These are phyloP conservation scores for Phortica magna DNA, from an alignment of 2,888 invertebrate genomes.

Conservation along the genomic window DNA sequence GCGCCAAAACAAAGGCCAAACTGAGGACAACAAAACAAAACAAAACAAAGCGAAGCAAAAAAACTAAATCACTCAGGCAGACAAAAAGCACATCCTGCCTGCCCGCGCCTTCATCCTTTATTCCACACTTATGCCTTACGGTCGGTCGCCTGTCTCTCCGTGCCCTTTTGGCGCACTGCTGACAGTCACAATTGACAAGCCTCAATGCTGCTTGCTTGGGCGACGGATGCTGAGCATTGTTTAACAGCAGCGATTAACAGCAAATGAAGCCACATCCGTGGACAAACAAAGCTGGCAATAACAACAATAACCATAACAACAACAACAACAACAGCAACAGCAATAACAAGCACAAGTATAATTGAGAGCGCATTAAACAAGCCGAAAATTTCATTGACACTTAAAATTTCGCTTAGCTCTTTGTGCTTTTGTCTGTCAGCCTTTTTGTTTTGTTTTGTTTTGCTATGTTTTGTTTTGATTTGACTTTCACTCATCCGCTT, in stretches of 20 bases:
- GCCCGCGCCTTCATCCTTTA: slow-evolving; percentile 16
- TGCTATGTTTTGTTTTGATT: background rate
- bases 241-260: slow-evolving; percentile 43
- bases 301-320: slow-evolving; percentile 7
- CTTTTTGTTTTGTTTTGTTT: background rate
- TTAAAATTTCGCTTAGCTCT: background rate
- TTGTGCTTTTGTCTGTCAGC: background rate
- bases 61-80: background rate
- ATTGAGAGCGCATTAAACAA: slow-evolving; percentile 2
- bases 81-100: background rate
- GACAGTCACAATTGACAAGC: background rate
- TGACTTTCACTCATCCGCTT: too few relatives aligned
- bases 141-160: too few relatives aligned
- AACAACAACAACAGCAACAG: slow-evolving; percentile 13
- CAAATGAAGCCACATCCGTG: slow-evolving; percentile 32
- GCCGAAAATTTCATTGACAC: slow-evolving; percentile 43
- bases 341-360: too few relatives aligned
- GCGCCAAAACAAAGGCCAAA: slow-evolving; percentile 22
- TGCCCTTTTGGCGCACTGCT: too few relatives aligned
- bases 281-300: slow-evolving; percentile 17
- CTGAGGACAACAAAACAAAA: slow-evolving; percentile 11
- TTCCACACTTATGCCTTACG: background rate
- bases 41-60: background rate
- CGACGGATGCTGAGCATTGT: slow-evolving; percentile 20
- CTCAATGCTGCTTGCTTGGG: background rate